Evolutionary conservation across 2,797 vertebrate species (phyloP).

Genomic region (Pampus argenteus): DNA sequence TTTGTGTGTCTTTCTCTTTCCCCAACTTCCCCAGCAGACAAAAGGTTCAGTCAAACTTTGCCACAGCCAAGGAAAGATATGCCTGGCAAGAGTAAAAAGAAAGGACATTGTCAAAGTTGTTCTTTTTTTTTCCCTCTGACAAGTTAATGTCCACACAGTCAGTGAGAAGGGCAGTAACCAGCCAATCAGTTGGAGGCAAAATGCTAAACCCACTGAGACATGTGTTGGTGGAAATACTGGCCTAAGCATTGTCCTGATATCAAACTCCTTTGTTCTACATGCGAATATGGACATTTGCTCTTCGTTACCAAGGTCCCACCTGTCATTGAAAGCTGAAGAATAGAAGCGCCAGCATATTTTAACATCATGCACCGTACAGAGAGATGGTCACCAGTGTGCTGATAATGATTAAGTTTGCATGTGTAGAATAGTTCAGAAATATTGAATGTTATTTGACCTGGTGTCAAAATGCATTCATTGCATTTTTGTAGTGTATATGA

Average conservation of each 20-base stretch:
- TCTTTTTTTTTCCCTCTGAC: constrained; percentile 61
- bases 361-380: constrained; percentile 60
- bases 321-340: constrained; percentile 79
- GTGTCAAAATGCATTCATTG: constrained; percentile 68
- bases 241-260: constrained; percentile 79
- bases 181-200: constrained; percentile 67
- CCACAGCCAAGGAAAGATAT: constrained; percentile 74
- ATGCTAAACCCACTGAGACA: constrained; percentile 73
- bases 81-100: constrained; percentile 57
- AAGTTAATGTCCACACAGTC: constrained; percentile 74
- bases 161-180: constrained; percentile 75
- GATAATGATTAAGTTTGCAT: constrained; percentile 70
- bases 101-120: constrained; percentile 76
- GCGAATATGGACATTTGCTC: constrained; percentile 70
- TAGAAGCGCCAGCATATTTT: constrained; percentile 76
- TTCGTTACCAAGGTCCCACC: constrained; percentile 74
- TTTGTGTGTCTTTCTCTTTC: constrained; percentile 44
- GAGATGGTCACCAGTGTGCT: constrained; percentile 66
- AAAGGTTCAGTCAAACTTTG: constrained; percentile 85
- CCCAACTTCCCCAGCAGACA: constrained; percentile 71
- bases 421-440: constrained; percentile 46
- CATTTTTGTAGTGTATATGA: constrained; percentile 61
- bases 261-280: constrained; percentile 75
- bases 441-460: constrained; percentile 67
- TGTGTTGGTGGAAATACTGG: constrained; percentile 60